A percentile compares a stretch with the other conserved stretches of the same genome.
phyloP scores from a whole-genome alignment of 2,113 vertebrate species.

The Polypterus bichir region DNA sequence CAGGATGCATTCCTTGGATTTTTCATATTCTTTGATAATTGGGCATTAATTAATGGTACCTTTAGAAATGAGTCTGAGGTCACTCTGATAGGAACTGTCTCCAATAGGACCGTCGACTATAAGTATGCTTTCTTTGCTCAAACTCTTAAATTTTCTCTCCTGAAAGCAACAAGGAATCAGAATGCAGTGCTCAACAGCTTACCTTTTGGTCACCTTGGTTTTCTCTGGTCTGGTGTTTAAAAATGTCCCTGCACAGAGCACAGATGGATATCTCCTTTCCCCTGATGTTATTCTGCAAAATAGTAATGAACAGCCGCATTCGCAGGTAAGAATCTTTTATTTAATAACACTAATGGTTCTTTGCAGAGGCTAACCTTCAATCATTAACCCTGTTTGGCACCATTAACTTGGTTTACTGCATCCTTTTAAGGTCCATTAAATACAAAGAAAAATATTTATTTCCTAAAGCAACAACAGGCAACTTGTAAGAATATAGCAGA shows the following conservation, averaged over 20 bases:
- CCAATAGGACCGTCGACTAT: no score
- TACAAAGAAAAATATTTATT: no score
- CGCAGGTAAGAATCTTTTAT: neutral
- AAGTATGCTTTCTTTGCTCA: neutral
- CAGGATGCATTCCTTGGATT: neutral
- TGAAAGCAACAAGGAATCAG: neutral
- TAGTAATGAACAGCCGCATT: neutral
- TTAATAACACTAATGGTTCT: neutral
- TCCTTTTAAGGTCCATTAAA: no score
- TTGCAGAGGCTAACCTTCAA: no score
- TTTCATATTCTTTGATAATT: neutral
- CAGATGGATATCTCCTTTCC: neutral
- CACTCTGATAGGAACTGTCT: neutral
- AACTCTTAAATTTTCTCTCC: neutral
- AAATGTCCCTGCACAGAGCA: neutral
- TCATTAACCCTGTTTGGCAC: no score
- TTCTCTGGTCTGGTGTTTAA: neutral
- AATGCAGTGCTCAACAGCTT: neutral
- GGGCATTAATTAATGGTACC: neutral
- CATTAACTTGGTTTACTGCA: no score
- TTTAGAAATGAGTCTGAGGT: neutral
- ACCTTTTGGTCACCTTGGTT: neutral
- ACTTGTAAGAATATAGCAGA: no score
- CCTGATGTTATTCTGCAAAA: neutral
- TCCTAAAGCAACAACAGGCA: no score